Conservation (phyloP, 2,888 invertebrate species). For the Tethea ocularis region DNA sequence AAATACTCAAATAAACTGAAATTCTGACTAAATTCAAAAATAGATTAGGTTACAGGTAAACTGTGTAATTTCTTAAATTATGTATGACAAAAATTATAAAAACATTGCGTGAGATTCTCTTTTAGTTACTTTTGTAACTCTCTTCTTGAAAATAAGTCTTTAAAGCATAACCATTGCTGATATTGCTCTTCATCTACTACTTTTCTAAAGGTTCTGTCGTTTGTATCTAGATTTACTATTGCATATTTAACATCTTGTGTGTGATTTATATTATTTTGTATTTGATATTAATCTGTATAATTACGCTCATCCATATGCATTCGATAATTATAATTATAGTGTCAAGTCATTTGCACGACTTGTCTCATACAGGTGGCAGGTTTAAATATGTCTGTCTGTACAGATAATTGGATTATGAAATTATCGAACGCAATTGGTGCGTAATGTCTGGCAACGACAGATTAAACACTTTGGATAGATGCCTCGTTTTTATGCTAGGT, state of each 20-base stretch:
- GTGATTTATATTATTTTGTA: background rate
- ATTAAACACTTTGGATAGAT: conserved; percentile 12
- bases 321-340: conserved; percentile 14
- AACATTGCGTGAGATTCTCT: background rate
- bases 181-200: background rate
- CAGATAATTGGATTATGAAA: conserved; percentile 70
- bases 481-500: conserved; percentile 12
- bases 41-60: no score
- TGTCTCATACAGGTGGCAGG: conserved; percentile 10
- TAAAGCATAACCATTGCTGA: no score
- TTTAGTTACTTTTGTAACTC: background rate
- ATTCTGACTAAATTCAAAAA: conserved; percentile 31
- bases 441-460: conserved; percentile 52
- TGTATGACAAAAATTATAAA: background rate
- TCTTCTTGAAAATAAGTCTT: background rate
- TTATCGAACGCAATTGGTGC: conserved; percentile 57
- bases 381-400: conserved; percentile 27
- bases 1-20: background rate
- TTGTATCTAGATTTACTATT: background rate
- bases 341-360: conserved; percentile 13
- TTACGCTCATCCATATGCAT: conserved; percentile 3
- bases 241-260: background rate
- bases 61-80: background rate
- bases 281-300: background rate
- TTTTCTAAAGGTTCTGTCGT: background rate